Conservation (phyloP, 2,888 invertebrate genomes). For the Drosophila melanocephala region DNA sequence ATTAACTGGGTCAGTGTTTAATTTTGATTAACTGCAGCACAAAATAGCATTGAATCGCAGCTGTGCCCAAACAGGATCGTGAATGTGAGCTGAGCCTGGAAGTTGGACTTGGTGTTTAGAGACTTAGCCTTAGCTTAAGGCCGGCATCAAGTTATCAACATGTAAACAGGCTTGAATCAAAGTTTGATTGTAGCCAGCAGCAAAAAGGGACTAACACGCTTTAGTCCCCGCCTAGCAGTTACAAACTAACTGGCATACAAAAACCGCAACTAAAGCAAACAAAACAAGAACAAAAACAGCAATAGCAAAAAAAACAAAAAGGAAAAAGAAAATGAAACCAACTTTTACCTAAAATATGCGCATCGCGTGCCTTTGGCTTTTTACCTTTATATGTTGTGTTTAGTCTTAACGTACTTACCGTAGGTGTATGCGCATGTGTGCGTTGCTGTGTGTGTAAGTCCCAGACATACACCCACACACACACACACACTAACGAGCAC, state of each 20-base stretch:
- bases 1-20: constrained; percentile 56
- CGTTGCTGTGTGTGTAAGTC: constrained; percentile 37
- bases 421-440: constrained; percentile 8
- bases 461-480: constrained; percentile 26
- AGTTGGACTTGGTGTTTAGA: not conserved
- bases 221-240: constrained; percentile 38
- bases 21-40: constrained; percentile 59
- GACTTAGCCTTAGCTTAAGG: constrained; percentile 25
- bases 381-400: constrained; percentile 78
- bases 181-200: constrained; percentile 66
- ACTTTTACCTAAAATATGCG: constrained; percentile 75
- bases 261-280: constrained; percentile 55
- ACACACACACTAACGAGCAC: not conserved
- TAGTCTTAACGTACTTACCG: constrained; percentile 64
- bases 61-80: not conserved
- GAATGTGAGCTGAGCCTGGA: not conserved
- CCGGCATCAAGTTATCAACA: constrained; percentile 50
- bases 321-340: constrained; percentile 38
- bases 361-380: constrained; percentile 78
- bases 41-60: constrained; percentile 14
- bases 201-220: constrained; percentile 46
- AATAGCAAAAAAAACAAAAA: constrained; percentile 57
- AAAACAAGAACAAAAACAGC: constrained; percentile 47
- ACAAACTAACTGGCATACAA: constrained; percentile 60
- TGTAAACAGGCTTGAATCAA: constrained; percentile 62